Evolutionary conservation across 2,113 vertebrate genomes (phyloP).

Genomic region (Actinemys pallida): DNA sequence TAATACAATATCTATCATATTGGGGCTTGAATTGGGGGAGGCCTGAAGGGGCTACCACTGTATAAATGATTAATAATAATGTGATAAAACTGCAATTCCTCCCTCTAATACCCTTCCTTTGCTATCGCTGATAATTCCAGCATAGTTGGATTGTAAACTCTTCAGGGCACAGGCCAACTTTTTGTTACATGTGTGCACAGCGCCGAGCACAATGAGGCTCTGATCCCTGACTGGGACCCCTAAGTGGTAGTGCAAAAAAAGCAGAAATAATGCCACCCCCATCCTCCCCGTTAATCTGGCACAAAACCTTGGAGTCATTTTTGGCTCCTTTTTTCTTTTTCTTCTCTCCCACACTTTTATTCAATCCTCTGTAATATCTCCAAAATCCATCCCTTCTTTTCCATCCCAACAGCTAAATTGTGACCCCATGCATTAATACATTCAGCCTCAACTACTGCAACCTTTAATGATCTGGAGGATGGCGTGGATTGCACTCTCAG

Average conservation of each 20-base stretch:
- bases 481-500: too few relatives aligned
- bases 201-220: not conserved
- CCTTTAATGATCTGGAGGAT: not conserved
- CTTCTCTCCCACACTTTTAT: not conserved
- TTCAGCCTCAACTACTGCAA: not conserved
- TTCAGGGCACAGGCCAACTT: not conserved
- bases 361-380: not conserved
- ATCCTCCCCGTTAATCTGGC: accelerated
- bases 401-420: not conserved
- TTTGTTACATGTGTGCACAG: not conserved
- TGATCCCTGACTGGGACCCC: not conserved
- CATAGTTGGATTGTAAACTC: accelerated
- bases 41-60: not conserved
- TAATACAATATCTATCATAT: not conserved
- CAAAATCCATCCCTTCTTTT: not conserved
- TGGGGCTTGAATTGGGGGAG: not conserved
- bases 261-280: not conserved
- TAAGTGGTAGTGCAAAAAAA: not conserved
- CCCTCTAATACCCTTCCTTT: not conserved
- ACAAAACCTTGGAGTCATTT: not conserved
- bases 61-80: accelerated
- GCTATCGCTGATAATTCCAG: accelerated
- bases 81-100: not conserved
- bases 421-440: not conserved
- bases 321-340: not conserved